Conservation (phyloP, 2,113 vertebrate species). For the Paramormyrops kingsleyae region DNA sequence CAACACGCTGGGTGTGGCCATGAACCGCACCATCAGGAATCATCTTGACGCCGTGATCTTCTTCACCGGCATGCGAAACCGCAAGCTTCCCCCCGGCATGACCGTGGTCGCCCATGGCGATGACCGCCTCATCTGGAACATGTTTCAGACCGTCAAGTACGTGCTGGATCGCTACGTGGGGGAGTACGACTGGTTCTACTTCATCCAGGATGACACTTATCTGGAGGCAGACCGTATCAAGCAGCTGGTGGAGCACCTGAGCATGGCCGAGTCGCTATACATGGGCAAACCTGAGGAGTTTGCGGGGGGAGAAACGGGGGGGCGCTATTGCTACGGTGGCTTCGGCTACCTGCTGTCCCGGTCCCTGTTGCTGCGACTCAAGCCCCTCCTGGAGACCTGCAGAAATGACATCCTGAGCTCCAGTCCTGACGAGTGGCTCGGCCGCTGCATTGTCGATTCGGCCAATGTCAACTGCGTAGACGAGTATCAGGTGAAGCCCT, state of each 20-base stretch:
- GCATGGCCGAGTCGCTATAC: slow-evolving; percentile 78
- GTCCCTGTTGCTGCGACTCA: slow-evolving; percentile 74
- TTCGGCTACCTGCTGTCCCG: slow-evolving; percentile 86
- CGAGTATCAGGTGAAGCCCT: slow-evolving; percentile 71
- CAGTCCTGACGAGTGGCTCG: slow-evolving; percentile 89
- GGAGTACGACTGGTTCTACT: slow-evolving; percentile 92
- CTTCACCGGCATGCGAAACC: slow-evolving; percentile 77
- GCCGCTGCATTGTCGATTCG: slow-evolving; percentile 89
- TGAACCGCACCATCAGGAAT: slow-evolving; percentile 88
- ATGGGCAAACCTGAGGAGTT: slow-evolving; percentile 84
- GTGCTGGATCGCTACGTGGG: slow-evolving; percentile 78
- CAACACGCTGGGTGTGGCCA: slow-evolving; percentile 78
- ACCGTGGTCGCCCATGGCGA: slow-evolving; percentile 81
- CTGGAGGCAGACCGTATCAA: slow-evolving; percentile 76
- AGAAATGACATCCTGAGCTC: slow-evolving; percentile 86
- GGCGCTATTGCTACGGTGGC: slow-evolving; percentile 82
- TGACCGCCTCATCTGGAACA: slow-evolving; percentile 86
- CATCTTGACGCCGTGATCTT: slow-evolving; percentile 81
- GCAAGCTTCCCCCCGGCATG: slow-evolving; percentile 87
- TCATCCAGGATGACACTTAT: slow-evolving; percentile 85
- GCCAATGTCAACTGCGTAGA: slow-evolving; percentile 71
- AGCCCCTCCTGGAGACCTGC: slow-evolving; percentile 86
- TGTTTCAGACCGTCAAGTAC: slow-evolving; percentile 85
- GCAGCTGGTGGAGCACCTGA: slow-evolving; percentile 76
- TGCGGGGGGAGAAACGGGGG: slow-evolving; percentile 72